phyloP scores from a whole-genome alignment of 1,140 invertebrate genomes.

The Drosophila watanabei region DNA sequence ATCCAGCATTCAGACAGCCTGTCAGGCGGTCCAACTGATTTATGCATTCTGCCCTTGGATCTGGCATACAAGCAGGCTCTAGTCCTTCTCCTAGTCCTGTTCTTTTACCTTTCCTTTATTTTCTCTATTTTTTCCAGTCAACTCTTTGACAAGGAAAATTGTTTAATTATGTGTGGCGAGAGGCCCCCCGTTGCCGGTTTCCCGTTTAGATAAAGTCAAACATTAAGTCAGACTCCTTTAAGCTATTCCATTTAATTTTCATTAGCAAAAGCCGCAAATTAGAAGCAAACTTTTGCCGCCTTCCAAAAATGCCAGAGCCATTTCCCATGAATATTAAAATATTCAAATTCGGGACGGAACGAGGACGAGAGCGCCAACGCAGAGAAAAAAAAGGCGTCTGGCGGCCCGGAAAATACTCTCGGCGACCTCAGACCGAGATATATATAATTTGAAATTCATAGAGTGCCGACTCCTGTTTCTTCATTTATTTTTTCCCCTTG shows the following conservation, averaged over 20 bases:
- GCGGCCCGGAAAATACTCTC: slow-evolving; percentile 25
- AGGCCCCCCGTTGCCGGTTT: no score
- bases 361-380: background rate
- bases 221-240: slow-evolving; percentile 74
- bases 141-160: slow-evolving; percentile 30
- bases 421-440: background rate
- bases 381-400: background rate
- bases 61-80: background rate
- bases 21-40: slow-evolving; percentile 73
- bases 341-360: slow-evolving; percentile 66
- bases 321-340: slow-evolving; percentile 83
- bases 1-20: slow-evolving; percentile 57
- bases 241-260: slow-evolving; percentile 82
- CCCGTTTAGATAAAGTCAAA: slow-evolving; percentile 45
- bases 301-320: slow-evolving; percentile 46
- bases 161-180: slow-evolving; percentile 40
- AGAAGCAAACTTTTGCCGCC: slow-evolving; percentile 56
- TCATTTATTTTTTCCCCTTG: slow-evolving; percentile 23
- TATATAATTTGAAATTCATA: slow-evolving; percentile 74
- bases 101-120: background rate
- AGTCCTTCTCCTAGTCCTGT: background rate
- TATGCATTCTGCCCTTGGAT: slow-evolving; percentile 55
- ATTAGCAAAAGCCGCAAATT: slow-evolving; percentile 78
- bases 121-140: background rate
- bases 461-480: slow-evolving; percentile 19